These are phyloP conservation scores for Sus cebifrons DNA, from an alignment of 2,797 vertebrate species.

Conservation along the genomic window DNA sequence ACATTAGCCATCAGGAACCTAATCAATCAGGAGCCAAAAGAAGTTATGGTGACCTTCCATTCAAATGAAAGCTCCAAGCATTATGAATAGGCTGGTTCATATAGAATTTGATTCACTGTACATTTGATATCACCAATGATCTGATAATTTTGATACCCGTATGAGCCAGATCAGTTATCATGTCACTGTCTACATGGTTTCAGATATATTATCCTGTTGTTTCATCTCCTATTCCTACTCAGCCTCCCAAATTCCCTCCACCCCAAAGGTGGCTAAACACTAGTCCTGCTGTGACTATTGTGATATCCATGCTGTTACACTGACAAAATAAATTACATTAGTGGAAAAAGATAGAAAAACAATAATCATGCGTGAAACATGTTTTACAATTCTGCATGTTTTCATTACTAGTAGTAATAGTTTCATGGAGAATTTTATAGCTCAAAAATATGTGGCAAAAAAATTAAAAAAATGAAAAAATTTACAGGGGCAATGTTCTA, in stretches of 20 bases:
- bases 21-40: background rate
- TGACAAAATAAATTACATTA: background rate
- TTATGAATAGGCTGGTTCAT: background rate
- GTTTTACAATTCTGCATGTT: background rate
- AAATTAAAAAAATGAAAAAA: background rate
- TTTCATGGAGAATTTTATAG: background rate
- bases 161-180: background rate
- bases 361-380: background rate
- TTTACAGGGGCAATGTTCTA: background rate
- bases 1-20: background rate
- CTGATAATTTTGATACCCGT: background rate
- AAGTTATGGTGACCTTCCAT: background rate
- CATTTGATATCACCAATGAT: background rate
- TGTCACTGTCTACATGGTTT: background rate
- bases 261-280: background rate
- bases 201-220: background rate
- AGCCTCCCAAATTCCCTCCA: background rate
- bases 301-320: background rate
- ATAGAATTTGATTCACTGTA: background rate
- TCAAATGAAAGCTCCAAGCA: background rate
- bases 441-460: background rate
- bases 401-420: background rate
- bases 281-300: background rate
- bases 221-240: background rate
- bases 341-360: background rate